Evolutionary conservation across 1,140 invertebrate genomes (phyloP).

Genomic region (Polyergus mexicanus): DNA sequence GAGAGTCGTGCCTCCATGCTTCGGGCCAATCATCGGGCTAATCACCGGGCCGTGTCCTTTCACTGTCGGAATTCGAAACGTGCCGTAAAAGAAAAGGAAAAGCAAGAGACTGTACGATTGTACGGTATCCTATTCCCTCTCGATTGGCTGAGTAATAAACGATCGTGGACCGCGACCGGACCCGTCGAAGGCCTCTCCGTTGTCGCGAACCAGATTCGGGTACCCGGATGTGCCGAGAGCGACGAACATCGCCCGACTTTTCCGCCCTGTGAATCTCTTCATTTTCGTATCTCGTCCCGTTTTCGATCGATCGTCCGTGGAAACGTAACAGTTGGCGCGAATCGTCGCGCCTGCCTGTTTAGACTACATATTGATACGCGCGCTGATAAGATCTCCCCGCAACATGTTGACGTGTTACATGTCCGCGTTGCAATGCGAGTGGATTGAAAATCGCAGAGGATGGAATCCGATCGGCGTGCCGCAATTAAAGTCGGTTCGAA

Average conservation of each 20-base stretch:
- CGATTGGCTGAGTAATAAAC: not conserved
- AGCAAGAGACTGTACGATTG: constrained; percentile 62
- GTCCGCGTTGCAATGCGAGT: constrained; percentile 79
- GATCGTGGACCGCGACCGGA: not conserved
- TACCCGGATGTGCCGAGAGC: constrained; percentile 11
- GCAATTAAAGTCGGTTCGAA: constrained; percentile 31
- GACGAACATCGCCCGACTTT: not conserved
- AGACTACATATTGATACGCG: not conserved
- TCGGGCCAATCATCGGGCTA: constrained; percentile 65
- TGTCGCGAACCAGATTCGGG: not conserved
- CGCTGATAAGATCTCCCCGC: not conserved
- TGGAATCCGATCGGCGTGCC: not conserved
- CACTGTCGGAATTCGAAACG: constrained; percentile 77
- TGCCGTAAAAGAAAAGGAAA: not conserved
- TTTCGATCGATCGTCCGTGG: constrained; percentile 35
- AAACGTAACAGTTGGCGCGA: constrained; percentile 22
- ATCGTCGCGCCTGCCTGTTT: not conserved
- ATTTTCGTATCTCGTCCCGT: not conserved
- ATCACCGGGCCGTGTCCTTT: constrained; percentile 73
- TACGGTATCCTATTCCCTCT: constrained; percentile 62
- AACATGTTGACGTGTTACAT: constrained; percentile 82
- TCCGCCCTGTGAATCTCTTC: not conserved
- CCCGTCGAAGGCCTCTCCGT: constrained; percentile 27
- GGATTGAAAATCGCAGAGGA: constrained; percentile 67
- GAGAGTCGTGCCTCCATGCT: constrained; percentile 48